phyloP scores from a whole-genome alignment of 2,113 vertebrate species.

The Plecotus auritus region DNA sequence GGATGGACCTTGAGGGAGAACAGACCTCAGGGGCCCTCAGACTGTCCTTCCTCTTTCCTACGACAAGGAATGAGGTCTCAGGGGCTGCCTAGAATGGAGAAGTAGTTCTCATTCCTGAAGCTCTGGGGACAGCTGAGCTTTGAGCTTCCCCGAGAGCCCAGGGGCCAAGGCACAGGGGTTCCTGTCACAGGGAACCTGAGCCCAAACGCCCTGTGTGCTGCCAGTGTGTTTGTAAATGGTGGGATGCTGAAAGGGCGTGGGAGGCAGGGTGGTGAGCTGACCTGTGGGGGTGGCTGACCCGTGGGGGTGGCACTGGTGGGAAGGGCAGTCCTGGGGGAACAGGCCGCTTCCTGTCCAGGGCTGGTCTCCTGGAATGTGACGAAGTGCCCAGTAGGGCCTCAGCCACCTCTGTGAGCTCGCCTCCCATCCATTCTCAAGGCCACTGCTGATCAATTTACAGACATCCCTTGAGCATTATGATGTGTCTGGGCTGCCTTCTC shows the following conservation, averaged over 20 bases:
- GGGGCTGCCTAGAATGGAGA: background rate
- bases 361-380: background rate
- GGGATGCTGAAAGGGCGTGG: background rate
- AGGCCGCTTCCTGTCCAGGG: background rate
- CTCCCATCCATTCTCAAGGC: background rate
- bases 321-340: background rate
- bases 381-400: background rate
- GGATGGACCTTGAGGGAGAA: background rate
- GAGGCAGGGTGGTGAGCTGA: background rate
- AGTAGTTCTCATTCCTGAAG: slow-evolving; percentile 22
- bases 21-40: background rate
- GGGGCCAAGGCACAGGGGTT: too few relatives aligned
- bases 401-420: background rate
- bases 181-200: background rate
- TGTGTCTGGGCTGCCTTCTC: background rate
- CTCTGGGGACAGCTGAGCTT: background rate
- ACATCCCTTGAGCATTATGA: background rate
- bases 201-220: background rate
- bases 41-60: background rate
- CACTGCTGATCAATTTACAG: background rate
- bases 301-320: background rate
- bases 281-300: fast-evolving
- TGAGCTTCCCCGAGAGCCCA: background rate
- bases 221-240: background rate
- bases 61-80: background rate